Conservation (phyloP, 2,797 vertebrate genomes). For the Acestrorhynchus altus region DNA sequence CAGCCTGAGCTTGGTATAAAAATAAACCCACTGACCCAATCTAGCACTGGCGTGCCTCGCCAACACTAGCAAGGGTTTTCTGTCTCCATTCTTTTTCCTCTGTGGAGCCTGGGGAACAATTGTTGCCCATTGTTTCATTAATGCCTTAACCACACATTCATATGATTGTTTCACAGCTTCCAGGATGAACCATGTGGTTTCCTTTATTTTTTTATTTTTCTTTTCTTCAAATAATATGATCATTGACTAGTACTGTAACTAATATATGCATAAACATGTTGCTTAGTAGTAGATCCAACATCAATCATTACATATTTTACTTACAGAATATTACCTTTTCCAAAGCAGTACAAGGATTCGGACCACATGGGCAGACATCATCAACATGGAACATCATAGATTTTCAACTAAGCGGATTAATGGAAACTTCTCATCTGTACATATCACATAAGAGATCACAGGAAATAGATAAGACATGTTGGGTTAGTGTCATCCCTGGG, state of each 20-base stretch:
- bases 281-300: background rate
- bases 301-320: background rate
- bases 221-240: background rate
- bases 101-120: conserved; percentile 49
- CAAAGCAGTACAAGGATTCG: background rate
- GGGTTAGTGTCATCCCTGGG: conserved; percentile 70
- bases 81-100: conserved; percentile 34
- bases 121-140: conserved; percentile 47
- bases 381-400: conserved; percentile 3
- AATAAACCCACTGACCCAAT: conserved; percentile 75
- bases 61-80: conserved; percentile 42
- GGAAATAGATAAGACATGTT: conserved; percentile 79
- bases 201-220: background rate
- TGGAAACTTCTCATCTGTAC: conserved; percentile 78
- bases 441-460: conserved; percentile 59
- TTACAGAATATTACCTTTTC: background rate
- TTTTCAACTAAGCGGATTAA: conserved; percentile 50
- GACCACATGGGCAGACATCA: background rate
- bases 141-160: conserved; percentile 22
- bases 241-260: background rate
- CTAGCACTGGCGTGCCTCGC: conserved; percentile 63
- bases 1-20: conserved; percentile 71
- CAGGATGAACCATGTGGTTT: conserved; percentile 10
- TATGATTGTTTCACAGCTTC: conserved; percentile 1
- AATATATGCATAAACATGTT: background rate